Conservation (phyloP, 2,888 invertebrate genomes). For the Saturnia japonica region DNA sequence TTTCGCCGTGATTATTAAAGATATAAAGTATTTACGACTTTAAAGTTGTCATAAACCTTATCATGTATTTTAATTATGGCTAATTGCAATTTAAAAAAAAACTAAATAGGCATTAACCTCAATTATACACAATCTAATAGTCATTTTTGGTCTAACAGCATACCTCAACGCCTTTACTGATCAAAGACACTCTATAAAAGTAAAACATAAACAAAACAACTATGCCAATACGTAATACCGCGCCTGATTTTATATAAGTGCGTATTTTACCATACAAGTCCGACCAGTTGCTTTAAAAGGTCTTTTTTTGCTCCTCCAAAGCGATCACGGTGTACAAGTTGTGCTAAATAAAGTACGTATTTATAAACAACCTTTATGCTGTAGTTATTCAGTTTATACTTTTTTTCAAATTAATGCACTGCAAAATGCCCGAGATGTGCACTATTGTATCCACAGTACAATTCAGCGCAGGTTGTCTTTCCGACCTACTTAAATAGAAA, state of each 20-base stretch:
- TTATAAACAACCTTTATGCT: conserved; percentile 18
- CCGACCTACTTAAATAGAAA: too few species aligned
- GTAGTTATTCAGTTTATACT: not conserved
- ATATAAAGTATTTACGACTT: too few species aligned
- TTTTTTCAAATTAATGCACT: too few species aligned
- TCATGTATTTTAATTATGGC: not conserved
- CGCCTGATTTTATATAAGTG: not conserved
- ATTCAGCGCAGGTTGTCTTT: too few species aligned
- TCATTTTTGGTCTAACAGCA: not conserved
- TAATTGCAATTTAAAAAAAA: not conserved
- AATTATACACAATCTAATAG: not conserved
- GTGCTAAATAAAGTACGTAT: conserved; percentile 15
- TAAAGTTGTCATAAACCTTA: not conserved
- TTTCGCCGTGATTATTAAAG: too few species aligned
- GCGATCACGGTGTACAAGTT: conserved; percentile 27
- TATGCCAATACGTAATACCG: conserved; percentile 1
- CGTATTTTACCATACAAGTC: conserved; percentile 30
- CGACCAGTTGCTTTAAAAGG: conserved; percentile 27
- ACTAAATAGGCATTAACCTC: conserved; percentile 5
- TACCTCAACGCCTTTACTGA: not conserved
- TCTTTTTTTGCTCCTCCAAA: conserved; percentile 32
- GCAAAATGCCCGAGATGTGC: too few species aligned
- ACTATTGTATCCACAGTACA: too few species aligned
- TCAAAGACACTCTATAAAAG: not conserved
- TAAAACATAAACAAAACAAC: not conserved